Evolutionary conservation across 1,140 invertebrate species (phyloP).

Genomic region (Conus ventricosus): DNA sequence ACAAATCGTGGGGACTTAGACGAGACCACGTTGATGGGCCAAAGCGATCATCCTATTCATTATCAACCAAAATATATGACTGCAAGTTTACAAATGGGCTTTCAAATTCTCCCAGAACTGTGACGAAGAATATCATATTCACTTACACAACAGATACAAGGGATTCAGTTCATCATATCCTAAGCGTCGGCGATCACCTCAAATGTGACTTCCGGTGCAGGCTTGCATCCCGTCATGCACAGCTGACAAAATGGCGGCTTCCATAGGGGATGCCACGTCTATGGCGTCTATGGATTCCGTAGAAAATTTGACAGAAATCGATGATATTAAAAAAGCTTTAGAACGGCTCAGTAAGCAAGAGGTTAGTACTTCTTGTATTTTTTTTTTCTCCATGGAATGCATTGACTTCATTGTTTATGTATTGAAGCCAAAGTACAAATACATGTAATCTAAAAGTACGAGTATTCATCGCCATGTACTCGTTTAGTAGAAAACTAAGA

Average conservation of each 20-base stretch:
- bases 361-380: neutral
- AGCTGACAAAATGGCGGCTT: slow-evolving; percentile 63
- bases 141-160: neutral
- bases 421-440: too few relatives aligned
- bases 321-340: slow-evolving; percentile 62
- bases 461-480: too few relatives aligned
- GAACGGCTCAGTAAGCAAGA: slow-evolving; percentile 25
- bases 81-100: too few relatives aligned
- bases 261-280: slow-evolving; percentile 67
- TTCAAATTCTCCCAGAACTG: neutral
- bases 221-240: neutral
- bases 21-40: too few relatives aligned
- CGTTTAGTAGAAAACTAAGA: too few relatives aligned
- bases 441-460: too few relatives aligned
- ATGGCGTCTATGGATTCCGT: slow-evolving; percentile 59
- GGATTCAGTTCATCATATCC: neutral
- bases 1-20: too few relatives aligned
- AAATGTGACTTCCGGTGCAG: slow-evolving; percentile 1
- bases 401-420: too few relatives aligned
- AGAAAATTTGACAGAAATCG: slow-evolving; percentile 69
- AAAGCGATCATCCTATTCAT: too few relatives aligned
- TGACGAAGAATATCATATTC: neutral
- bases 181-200: neutral
- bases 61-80: too few relatives aligned
- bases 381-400: too few relatives aligned